phyloP scores from a whole-genome alignment of 2,797 vertebrate genomes.

The Rhodeus uyekii region DNA sequence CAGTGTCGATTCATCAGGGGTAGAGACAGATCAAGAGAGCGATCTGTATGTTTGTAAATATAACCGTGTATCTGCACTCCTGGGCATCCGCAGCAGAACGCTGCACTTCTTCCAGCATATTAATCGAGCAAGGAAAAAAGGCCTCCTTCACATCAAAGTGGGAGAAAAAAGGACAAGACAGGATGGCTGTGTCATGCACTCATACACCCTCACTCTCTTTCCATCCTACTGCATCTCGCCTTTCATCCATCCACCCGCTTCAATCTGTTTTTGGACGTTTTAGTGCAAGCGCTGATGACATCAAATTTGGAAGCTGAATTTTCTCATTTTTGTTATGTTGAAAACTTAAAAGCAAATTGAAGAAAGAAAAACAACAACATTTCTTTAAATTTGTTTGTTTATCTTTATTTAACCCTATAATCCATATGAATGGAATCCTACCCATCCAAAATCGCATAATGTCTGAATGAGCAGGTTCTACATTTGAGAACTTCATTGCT shows the following conservation, averaged over 20 bases:
- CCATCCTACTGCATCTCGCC: slow-evolving; percentile 10
- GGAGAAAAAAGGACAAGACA: slow-evolving; percentile 62
- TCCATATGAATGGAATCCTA: no score
- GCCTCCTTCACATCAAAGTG: slow-evolving; percentile 69
- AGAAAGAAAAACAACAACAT: neutral
- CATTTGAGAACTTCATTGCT: no score
- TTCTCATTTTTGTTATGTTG: slow-evolving; percentile 64
- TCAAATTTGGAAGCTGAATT: slow-evolving; percentile 60
- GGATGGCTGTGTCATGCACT: slow-evolving; percentile 59
- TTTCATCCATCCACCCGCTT: slow-evolving; percentile 57
- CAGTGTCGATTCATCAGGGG: neutral
- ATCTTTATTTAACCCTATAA: neutral
- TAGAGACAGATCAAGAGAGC: neutral
- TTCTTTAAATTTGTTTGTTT: neutral
- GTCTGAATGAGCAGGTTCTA: no score
- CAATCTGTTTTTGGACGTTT: slow-evolving; percentile 67
- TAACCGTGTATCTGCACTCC: slow-evolving; percentile 42
- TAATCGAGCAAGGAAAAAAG: slow-evolving; percentile 59
- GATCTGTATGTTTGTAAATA: slow-evolving; percentile 18
- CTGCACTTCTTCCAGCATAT: slow-evolving; percentile 52
- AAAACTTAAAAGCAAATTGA: neutral
- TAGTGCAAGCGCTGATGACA: slow-evolving; percentile 62
- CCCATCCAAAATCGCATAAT: no score
- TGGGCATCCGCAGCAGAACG: slow-evolving; percentile 20
- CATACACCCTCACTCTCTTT: slow-evolving; percentile 20